Evolutionary conservation across 2,888 invertebrate genomes (phyloP), one percentile per base, ranked within the genome.

Genomic region (Polylopha cassiicola): DNA sequence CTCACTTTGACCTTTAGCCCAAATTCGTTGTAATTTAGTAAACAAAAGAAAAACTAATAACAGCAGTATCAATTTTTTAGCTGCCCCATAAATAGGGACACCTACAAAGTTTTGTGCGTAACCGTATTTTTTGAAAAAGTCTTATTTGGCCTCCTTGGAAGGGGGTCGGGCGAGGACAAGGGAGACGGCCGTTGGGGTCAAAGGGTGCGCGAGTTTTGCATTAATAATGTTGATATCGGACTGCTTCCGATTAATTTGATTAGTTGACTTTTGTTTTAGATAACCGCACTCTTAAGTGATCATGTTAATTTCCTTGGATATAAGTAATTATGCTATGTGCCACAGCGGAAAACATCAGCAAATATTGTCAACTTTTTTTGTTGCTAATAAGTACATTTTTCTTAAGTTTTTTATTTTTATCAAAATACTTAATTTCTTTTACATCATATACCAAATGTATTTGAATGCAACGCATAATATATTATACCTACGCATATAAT

Each of bases 221-320:
- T 85, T 81, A 86, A 82, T 86, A 86, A 86, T 86, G 77, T 75
- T 77, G 80, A 73, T 82, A 81, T 82, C 78, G 73, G 75, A 61
- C 71, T 61, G 71, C 66, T 68, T 79, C 62, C 74, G 74, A 80
- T 82, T 81, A 84, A 81, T 81, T 81, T 78, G 78, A 84, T 84
- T 81, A 82, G 73, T 77, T 78, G 70, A 65, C 64, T 77, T 71
- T 62, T 68, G 61, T 68, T 73, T 60, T 47, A 55, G 57, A 68
- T 67, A 58, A 60, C 57, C 53, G 49, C 39, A 41, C 45, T 36
- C n/a, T n/a, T n/a, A n/a, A n/a, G n/a, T n/a, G n/a, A n/a, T n/a
- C n/a, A n/a, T n/a, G n/a, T n/a, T n/a, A n/a, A n/a, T n/a, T n/a
- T n/a, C n/a, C n/a, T n/a, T n/a, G n/a, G n/a, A n/a, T n/a, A n/a